Base-by-base conservation (phyloP, 2,113 vertebrate genomes). In the Pristiophorus japonicus region DNA sequence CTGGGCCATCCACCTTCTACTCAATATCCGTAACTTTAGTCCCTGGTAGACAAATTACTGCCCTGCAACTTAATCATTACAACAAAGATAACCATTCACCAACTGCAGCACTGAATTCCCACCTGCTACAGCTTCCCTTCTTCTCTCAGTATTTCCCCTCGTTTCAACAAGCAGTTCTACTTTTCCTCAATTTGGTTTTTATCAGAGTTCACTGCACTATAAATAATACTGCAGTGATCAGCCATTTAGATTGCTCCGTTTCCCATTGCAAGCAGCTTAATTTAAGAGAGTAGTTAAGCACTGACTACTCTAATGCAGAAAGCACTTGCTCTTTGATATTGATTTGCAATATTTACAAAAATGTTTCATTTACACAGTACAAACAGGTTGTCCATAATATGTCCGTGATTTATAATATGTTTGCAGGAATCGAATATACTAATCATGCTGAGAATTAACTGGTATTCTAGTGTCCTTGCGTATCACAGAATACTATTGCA, bases 241-340 rank as follows among this genome's bases (percentile, higher is more conserved):
- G 34, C 88, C n/a, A 63, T 24, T 91, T 91, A 63, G 55, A 62
- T 91, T 91, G 88, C 34, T 63, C 59, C 63, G 55, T 91, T 91
- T 91, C 55, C 27, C 34, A 10, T 6, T 63, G 1, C 30, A 63
- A 63, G 59, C 55, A 91, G 5, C 59, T 63, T 63, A 63, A 91
- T 91, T 91, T 91, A 38, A 91, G 88, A 8, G 34, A 91, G 88
- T 91, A 63, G 88, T 91, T 91, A 91, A 91, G 20, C 18, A 63
- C 14, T 63, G 88, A 91, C 55, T 91, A 91, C 59, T 91, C 55
- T 38, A 92, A 92, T 92, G 59, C 16, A 92, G 59, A 92, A 45
- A 38, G 59, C n/a, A 63, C 88, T 92, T 92, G 55, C 88, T 92
- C 59, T 91, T 38, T 38, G 34, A 38, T 42, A 92, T 65, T 92